Conservation (phyloP, 2,888 invertebrate species). For the Amphipoea lucens region DNA sequence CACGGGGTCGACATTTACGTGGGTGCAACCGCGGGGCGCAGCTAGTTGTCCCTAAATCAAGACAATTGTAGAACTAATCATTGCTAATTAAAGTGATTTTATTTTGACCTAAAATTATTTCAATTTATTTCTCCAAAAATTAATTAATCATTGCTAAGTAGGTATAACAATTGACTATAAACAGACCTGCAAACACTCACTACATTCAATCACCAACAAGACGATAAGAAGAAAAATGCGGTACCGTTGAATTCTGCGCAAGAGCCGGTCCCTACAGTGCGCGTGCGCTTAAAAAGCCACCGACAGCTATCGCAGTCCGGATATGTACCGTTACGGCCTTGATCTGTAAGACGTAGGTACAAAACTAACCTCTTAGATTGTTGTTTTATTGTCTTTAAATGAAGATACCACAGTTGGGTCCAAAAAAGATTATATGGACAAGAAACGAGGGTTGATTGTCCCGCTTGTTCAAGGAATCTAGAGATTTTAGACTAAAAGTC, state of each 20-base stretch:
- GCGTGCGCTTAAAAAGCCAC: constrained; percentile 66
- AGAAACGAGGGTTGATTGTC: background rate
- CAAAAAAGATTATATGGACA: background rate
- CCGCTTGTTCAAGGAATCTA: background rate
- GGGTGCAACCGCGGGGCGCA: no score
- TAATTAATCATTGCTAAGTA: no score
- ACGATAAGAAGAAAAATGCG: constrained; percentile 48
- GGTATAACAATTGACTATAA: background rate
- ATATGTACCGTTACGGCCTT: constrained; percentile 66
- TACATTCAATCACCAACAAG: constrained; percentile 19
- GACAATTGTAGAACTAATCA: no score
- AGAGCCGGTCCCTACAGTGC: constrained; percentile 47
- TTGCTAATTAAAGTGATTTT: no score
- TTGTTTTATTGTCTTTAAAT: background rate
- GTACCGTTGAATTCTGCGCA: constrained; percentile 63
- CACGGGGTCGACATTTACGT: no score
- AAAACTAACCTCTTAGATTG: constrained; percentile 11
- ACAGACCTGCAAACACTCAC: background rate
- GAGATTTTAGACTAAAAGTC: background rate
- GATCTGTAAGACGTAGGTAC: constrained; percentile 45
- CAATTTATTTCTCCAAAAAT: no score
- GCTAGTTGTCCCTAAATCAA: no score
- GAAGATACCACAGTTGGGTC: background rate
- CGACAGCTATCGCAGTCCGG: constrained; percentile 55
- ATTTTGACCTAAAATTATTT: no score